These are phyloP conservation scores for Biston betularia DNA, from an alignment of 2,888 invertebrate species.

Conservation along the genomic window DNA sequence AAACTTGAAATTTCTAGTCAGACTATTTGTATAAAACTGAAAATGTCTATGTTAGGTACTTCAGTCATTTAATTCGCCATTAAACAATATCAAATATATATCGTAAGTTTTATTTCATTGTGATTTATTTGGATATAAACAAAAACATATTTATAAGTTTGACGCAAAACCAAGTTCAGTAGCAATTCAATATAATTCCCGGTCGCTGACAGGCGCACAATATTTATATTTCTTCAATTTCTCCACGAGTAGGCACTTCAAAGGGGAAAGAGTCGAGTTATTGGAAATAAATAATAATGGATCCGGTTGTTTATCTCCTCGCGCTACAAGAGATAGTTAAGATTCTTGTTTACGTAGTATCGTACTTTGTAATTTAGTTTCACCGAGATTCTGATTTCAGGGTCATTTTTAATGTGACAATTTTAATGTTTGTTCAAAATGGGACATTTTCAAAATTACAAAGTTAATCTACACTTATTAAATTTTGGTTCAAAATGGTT, in stretches of 20 bases:
- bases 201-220: constrained; percentile 16
- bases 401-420: too few species aligned
- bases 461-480: too few species aligned
- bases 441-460: too few species aligned
- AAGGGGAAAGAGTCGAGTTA: constrained; percentile 11
- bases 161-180: constrained; percentile 7
- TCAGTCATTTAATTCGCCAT: too few species aligned
- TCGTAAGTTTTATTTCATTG: too few species aligned
- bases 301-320: constrained; percentile 12
- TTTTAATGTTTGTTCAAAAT: too few species aligned
- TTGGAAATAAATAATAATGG: constrained; percentile 24
- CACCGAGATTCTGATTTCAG: not conserved
- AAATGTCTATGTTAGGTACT: too few species aligned
- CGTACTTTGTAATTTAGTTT: not conserved
- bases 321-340: not conserved
- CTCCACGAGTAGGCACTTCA: constrained; percentile 7
- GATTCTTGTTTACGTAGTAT: not conserved
- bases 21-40: too few species aligned
- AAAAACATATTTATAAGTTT: constrained; percentile 10
- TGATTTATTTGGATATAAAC: too few species aligned
- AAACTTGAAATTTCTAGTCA: too few species aligned
- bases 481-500: too few species aligned
- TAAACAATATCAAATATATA: too few species aligned
- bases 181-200: constrained; percentile 16
- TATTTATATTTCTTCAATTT: constrained; percentile 24